These are phyloP conservation scores for Phalangium opilio DNA, from an alignment of 2,888 invertebrate species.

Conservation along the genomic window DNA sequence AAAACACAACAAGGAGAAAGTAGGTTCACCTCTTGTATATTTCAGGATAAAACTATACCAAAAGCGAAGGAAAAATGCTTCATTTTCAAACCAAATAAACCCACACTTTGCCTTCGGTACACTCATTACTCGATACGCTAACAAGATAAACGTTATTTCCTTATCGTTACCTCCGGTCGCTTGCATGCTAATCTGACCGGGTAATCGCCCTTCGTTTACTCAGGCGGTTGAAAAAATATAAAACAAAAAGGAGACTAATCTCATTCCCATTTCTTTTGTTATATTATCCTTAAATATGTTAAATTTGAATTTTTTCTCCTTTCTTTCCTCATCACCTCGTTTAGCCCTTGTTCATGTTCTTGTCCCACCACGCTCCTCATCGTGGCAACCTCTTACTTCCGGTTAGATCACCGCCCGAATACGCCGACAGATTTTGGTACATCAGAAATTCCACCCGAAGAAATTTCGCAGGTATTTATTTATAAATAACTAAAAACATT, in stretches of 20 bases:
- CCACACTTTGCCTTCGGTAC: too few relatives aligned
- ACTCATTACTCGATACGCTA: too few relatives aligned
- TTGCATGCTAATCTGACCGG: too few relatives aligned
- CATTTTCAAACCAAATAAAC: too few relatives aligned
- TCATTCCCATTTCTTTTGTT: too few relatives aligned
- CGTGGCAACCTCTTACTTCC: conserved; percentile 69
- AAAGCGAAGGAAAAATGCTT: too few relatives aligned
- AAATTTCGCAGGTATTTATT: conserved; percentile 55
- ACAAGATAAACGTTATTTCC: too few relatives aligned
- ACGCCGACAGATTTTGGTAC: conserved; percentile 46
- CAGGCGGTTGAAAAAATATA: too few relatives aligned
- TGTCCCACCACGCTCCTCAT: background rate
- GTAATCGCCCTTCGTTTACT: too few relatives aligned
- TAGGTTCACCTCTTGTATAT: background rate
- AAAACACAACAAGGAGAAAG: conserved; percentile 41
- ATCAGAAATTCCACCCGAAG: conserved; percentile 52
- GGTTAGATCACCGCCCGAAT: conserved; percentile 56
- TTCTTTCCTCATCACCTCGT: background rate
- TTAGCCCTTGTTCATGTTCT: background rate
- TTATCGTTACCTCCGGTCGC: too few relatives aligned
- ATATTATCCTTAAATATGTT: background rate
- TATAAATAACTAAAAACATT: background rate
- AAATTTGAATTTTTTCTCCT: background rate
- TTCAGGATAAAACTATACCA: too few relatives aligned
- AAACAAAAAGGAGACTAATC: too few relatives aligned